Base-by-base conservation (phyloP, 2,113 vertebrate species). In the Apaloderma vittatum region DNA sequence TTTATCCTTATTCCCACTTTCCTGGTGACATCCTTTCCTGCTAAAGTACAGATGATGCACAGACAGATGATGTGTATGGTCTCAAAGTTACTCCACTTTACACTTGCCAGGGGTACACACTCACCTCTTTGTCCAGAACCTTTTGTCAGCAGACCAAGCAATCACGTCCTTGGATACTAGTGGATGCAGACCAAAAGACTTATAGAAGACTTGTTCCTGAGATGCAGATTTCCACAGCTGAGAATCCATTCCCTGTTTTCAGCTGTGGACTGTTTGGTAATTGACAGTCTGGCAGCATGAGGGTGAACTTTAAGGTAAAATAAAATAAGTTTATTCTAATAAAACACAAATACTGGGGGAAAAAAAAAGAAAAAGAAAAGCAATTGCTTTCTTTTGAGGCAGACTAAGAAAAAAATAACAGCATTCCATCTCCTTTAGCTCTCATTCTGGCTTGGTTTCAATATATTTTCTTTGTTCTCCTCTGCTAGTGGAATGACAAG, bases 401-500 rank as follows among this genome's bases (percentile, higher is more conserved):
- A 93, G 32, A 49, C 9, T 78, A 87, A 45, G 8, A 5, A 20
- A 57, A 37, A 57, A 70, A 7, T 36, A n/a, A n/a, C 2, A 29
- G 4, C 40, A 70, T 45, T 70, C 5, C 9, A 89, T 83, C 37
- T 74, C 55, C 43, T 88, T 81, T 80, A 86, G 12, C n/a, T 93
- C 71, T 82, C 57, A 68, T 29, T 95, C 66, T 68, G 40, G 19
- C 30, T 90, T 77, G 46, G n/a, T 90, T 92, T 95, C 57, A 54
- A 19, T 92, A 66, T 65, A 29, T 93, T 93, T 96, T 92, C 71
- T 62, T 7, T 88, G 52, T 82, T 90, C 51, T 85, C 32, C 29
- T 66, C 62, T 66, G 36, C 46, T 63, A 83, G 62, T 83, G 55
- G 63, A 93, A 88, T 93, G 94, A 80, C 58, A 94, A 88, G 74